Conservation (phyloP, 1,140 invertebrate species). For the Himalopsyche phryganea region DNA sequence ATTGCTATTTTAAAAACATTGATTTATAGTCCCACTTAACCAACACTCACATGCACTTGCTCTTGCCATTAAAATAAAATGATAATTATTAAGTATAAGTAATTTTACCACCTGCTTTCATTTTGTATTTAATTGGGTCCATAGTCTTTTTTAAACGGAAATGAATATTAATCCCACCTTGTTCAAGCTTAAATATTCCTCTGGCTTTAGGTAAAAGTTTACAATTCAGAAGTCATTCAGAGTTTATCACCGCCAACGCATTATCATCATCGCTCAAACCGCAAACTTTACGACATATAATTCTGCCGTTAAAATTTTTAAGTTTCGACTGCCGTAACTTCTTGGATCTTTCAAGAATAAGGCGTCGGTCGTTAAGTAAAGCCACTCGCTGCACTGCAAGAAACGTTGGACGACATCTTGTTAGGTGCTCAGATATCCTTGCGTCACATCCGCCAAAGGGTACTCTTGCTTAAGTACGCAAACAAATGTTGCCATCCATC, state of each 20-base stretch:
- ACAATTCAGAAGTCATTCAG: not conserved
- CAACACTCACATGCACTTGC: too few relatives aligned
- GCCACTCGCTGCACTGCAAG: conserved; percentile 3
- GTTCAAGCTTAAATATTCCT: too few relatives aligned
- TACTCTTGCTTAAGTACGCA: conserved; percentile 21
- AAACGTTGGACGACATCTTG: conserved; percentile 17
- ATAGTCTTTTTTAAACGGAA: too few relatives aligned
- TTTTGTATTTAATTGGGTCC: too few relatives aligned
- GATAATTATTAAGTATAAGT: too few relatives aligned
- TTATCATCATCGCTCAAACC: conserved; percentile 19
- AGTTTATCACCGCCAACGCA: conserved; percentile 29
- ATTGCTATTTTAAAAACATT: too few relatives aligned
- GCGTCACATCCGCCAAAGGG: conserved; percentile 5
- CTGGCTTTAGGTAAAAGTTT: not conserved
- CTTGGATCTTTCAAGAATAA: not conserved
- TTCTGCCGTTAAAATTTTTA: conserved; percentile 29
- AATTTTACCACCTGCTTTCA: too few relatives aligned
- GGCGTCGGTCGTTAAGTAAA: not conserved
- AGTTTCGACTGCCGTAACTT: conserved; percentile 7
- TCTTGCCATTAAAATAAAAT: too few relatives aligned
- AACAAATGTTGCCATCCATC: conserved; percentile 31
- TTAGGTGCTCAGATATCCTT: conserved; percentile 13
- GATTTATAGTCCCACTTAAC: too few relatives aligned
- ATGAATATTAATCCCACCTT: too few relatives aligned
- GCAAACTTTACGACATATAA: conserved; percentile 30